Percentiles rank a stretch among this genome's conserved stretches.
phyloP scores from a whole-genome alignment of 1,140 invertebrate genomes.

The Zaprionus lachaisei region DNA sequence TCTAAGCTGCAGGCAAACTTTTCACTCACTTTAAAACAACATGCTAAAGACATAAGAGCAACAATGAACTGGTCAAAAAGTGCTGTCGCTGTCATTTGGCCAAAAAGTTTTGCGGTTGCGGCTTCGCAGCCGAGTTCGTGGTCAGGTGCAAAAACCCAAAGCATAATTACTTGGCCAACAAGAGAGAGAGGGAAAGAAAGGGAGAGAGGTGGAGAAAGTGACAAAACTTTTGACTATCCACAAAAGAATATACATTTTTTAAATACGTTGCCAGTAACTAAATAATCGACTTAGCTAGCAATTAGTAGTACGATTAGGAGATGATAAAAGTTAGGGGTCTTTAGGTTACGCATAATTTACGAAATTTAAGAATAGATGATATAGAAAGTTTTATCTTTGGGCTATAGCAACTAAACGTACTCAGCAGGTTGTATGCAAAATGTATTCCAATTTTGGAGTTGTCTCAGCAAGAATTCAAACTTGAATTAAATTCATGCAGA shows the following conservation, averaged over 20 bases:
- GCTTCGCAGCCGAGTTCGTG: slow-evolving; percentile 37
- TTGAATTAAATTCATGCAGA: not conserved
- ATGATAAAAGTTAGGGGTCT: not conserved
- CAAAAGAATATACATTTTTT: not conserved
- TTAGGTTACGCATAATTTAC: too few species aligned
- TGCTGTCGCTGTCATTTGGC: slow-evolving; percentile 48
- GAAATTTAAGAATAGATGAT: too few species aligned
- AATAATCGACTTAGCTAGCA: slow-evolving; percentile 22
- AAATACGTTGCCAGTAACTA: slow-evolving; percentile 10
- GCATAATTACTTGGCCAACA: slow-evolving; percentile 63
- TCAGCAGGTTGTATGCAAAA: not conserved
- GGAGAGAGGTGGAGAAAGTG: not conserved
- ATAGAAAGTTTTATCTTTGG: not conserved
- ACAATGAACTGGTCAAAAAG: slow-evolving; percentile 39
- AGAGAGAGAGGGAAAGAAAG: not conserved
- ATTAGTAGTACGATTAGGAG: slow-evolving; percentile 9
- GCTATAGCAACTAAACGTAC: not conserved
- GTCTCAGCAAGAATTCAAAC: not conserved
- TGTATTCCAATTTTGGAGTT: not conserved
- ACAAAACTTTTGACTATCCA: slow-evolving; percentile 14
- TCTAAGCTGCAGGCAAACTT: slow-evolving; percentile 34
- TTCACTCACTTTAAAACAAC: slow-evolving; percentile 45
- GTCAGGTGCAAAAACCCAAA: slow-evolving; percentile 64
- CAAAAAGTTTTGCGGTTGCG: slow-evolving; percentile 55
- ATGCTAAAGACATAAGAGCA: slow-evolving; percentile 39